Conservation (phyloP, 2,888 invertebrate species). For the Prosapia bicincta region DNA sequence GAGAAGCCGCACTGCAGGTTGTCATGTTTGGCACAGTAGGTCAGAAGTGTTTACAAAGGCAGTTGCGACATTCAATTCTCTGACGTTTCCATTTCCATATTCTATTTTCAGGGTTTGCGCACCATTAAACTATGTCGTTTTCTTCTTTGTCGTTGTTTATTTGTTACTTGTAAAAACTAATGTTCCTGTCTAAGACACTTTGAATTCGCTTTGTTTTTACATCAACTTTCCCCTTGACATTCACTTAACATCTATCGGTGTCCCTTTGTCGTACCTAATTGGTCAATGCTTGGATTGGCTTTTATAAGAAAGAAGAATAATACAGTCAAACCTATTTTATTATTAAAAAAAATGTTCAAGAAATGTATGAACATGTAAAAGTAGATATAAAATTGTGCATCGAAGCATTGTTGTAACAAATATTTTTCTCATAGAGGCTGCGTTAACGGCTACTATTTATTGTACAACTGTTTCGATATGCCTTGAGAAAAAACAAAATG, state of each 20-base stretch:
- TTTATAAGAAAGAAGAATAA: too few relatives aligned
- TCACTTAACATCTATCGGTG: background rate
- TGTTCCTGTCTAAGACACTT: background rate
- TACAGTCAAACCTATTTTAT: too few relatives aligned
- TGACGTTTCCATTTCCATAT: background rate
- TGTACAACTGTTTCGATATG: too few relatives aligned
- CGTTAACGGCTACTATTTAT: too few relatives aligned
- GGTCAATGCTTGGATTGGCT: too few relatives aligned
- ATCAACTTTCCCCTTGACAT: background rate
- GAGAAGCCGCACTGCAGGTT: background rate
- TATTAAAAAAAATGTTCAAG: too few relatives aligned
- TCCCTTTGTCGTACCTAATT: background rate
- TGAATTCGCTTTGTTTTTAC: background rate
- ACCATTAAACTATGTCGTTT: background rate
- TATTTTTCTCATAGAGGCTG: too few relatives aligned
- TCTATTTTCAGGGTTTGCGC: background rate
- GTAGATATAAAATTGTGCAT: too few relatives aligned
- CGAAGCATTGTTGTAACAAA: too few relatives aligned
- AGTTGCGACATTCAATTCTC: background rate
- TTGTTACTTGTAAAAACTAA: background rate
- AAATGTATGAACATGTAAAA: too few relatives aligned
- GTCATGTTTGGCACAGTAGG: background rate
- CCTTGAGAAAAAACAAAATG: too few relatives aligned
- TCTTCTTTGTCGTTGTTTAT: background rate
- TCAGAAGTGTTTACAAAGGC: background rate